These are phyloP conservation scores for Mesocricetus auratus DNA, from an alignment of 2,113 vertebrate genomes.

Conservation along the genomic window DNA sequence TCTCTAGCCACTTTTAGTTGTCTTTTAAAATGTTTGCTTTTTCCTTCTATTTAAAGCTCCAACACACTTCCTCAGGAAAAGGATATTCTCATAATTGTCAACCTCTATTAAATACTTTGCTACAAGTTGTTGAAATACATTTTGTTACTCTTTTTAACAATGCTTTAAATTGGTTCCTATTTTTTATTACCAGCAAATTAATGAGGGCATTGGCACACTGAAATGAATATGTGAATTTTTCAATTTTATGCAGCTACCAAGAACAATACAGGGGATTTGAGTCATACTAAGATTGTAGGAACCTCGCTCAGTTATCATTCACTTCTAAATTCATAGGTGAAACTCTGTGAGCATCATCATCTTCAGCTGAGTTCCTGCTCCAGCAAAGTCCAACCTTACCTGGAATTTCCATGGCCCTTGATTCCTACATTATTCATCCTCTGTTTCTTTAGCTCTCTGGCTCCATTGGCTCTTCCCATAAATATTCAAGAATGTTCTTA, in stretches of 20 bases:
- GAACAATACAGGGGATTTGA: neutral
- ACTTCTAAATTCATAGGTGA: neutral
- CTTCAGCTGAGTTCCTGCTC: neutral
- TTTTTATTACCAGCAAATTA: slow-evolving; percentile 1
- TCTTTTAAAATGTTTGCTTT: neutral
- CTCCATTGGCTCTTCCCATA: neutral
- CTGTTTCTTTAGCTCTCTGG: neutral
- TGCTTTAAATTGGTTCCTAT: neutral
- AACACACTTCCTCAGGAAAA: neutral
- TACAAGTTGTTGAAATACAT: neutral
- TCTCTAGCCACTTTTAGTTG: neutral
- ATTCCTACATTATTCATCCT: slow-evolving; percentile 50
- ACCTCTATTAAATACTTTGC: neutral
- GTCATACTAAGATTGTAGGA: neutral
- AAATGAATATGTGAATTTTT: neutral
- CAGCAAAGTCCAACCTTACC: neutral
- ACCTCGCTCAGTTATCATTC: neutral
- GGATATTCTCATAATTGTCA: neutral
- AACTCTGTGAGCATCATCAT: neutral
- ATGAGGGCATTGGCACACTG: neutral
- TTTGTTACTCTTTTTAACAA: slow-evolving; percentile 32
- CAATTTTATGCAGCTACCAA: neutral
- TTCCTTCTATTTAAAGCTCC: neutral
- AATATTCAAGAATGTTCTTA: slow-evolving; percentile 11
- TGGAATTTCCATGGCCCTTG: neutral